These are phyloP conservation scores for Varanus salvator DNA, from an alignment of 2,113 vertebrate species.

Conservation along the genomic window DNA sequence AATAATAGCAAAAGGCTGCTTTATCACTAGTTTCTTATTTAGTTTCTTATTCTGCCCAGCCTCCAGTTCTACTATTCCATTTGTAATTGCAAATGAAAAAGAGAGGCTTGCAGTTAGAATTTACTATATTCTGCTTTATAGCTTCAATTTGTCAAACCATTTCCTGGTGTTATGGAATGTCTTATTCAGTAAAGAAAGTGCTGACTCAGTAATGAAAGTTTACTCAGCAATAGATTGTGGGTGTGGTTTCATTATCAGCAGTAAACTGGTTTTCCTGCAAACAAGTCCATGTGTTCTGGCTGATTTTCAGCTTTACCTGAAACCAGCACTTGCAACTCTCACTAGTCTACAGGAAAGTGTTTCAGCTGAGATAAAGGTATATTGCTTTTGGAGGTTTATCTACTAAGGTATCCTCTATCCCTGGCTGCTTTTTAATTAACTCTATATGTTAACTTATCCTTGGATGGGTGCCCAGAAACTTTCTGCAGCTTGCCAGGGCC, in stretches of 20 bases:
- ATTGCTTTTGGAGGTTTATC: no score
- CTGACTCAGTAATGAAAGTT: constrained; percentile 10
- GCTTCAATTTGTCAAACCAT: constrained; percentile 14
- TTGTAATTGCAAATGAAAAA: constrained; percentile 34
- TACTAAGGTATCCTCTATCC: no score
- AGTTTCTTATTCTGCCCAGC: background rate
- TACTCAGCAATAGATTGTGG: constrained; percentile 5
- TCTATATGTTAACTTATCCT: no score
- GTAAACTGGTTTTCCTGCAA: constrained; percentile 16
- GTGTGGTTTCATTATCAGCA: background rate
- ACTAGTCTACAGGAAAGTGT: no score
- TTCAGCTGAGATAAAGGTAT: no score
- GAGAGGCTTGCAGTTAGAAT: background rate
- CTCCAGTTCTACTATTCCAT: background rate
- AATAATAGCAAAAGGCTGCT: background rate
- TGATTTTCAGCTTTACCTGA: background rate
- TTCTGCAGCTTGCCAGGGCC: no score
- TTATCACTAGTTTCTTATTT: constrained; percentile 11
- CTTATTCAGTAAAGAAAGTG: background rate
- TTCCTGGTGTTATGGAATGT: constrained; percentile 22
- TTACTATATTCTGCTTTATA: background rate
- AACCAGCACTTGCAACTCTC: background rate
- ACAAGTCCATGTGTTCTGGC: constrained; percentile 23
- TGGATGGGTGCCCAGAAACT: no score
- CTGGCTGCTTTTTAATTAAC: no score